Evolutionary conservation across 2,797 vertebrate genomes (phyloP), one percentile per base, ranked within the genome.

Genomic region (Smutsia temminckii): DNA sequence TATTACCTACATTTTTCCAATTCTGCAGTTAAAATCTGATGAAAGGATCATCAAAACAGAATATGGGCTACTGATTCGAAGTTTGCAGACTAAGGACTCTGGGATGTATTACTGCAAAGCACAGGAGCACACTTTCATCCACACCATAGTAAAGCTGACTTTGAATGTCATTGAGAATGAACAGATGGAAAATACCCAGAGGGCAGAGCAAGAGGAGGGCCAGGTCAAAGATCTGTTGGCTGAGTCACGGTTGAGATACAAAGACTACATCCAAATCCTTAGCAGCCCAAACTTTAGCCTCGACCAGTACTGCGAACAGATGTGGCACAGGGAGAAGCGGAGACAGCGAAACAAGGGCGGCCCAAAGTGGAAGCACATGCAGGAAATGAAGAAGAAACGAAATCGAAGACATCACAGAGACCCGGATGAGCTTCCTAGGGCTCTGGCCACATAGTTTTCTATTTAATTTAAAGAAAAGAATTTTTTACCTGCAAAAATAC

Each of bases 291-390:
- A 98, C 46, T 98, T 98, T 88, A 99, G 99, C 94, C 98, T 99
- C 91, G 99, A 99, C 91, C 99, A 99, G 97, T 99, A 99, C 98
- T 99, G 99, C 14, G 99, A 99, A 95, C 99, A 99, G 53, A 99
- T 99, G 98, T 99, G 99, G 99, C 98, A 99, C 93, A 97, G 98
- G 84, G 99, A 99, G 89, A 98, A 98, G 97, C 99, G 99, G 97
- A 98, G 99, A 97, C 98, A 99, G 98, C 97, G 98, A 95, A 98
- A 98, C 98, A 98, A 99, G 98, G 98, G 98, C 17, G 95, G 95
- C 34, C 98, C 99, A 42, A 99, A 99, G 95, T 99, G 99, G 99
- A 99, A 99, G 97, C 99, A 99, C 74, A 98, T 99, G 49, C 99
- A 99, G 98, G 99, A 99, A 97, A 98, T 99, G 97, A 99, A 99